Conservation (phyloP, 1,140 invertebrate genomes). For the Drosophila melanogaster region Release_6_plus_ISO1_MT NT_033779.5:5744001-5744500, state of each 20-base stretch:
- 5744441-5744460: neutral
- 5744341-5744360: neutral
- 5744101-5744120: conserved; percentile 19
- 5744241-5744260: neutral
- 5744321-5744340: neutral
- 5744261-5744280: neutral
- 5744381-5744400: conserved; percentile 15
- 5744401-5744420: neutral
- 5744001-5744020: conserved; percentile 11
- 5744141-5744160: conserved; percentile 51
- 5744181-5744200: conserved; percentile 17
- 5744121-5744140: conserved; percentile 63
- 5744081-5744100: conserved; percentile 12
- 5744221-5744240: conserved; percentile 56
- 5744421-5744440: neutral
- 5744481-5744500: neutral
- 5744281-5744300: neutral
- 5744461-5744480: neutral
- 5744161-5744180: conserved; percentile 43
- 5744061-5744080: conserved; percentile 23
- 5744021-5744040: too few species aligned
- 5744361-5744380: conserved; percentile 4
- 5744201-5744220: conserved; percentile 38
- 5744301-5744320: conserved; percentile 1
- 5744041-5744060: conserved; percentile 10